phyloP scores from a whole-genome alignment of 1,140 invertebrate genomes.

The Euglossa dilemma region DNA sequence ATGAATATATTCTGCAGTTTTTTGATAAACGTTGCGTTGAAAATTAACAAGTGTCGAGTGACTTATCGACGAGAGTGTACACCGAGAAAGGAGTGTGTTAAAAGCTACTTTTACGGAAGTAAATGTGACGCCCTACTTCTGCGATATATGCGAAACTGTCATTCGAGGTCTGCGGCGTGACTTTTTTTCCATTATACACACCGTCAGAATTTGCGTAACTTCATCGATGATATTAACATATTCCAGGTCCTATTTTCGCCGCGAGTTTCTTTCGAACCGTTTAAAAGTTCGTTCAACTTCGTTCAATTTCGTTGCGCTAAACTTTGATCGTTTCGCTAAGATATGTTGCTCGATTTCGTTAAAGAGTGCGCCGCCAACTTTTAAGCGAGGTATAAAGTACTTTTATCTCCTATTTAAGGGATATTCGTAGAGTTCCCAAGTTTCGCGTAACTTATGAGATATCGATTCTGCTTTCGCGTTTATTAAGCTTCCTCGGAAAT shows the following conservation, averaged over 20 bases:
- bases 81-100: not conserved
- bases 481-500: no score
- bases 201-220: not conserved
- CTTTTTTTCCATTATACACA: not conserved
- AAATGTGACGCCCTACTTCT: slow-evolving; percentile 2
- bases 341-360: not conserved
- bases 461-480: no score
- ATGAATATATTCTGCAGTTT: no score
- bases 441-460: not conserved
- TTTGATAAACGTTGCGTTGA: no score
- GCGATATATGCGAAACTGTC: not conserved
- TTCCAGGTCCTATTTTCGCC: not conserved
- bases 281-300: not conserved
- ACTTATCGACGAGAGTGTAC: no score
- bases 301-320: not conserved
- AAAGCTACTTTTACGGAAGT: slow-evolving; percentile 8
- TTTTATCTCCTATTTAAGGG: no score
- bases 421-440: not conserved
- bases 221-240: not conserved
- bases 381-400: not conserved
- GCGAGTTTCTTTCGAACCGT: not conserved
- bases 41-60: no score
- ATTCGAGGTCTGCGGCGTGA: not conserved
- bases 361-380: not conserved
- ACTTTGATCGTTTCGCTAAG: not conserved